A percentile compares a stretch with the other conserved stretches of the same genome.
phyloP scores from a whole-genome alignment of 2,113 vertebrate genomes.

The Alexandromys fortis region DNA sequence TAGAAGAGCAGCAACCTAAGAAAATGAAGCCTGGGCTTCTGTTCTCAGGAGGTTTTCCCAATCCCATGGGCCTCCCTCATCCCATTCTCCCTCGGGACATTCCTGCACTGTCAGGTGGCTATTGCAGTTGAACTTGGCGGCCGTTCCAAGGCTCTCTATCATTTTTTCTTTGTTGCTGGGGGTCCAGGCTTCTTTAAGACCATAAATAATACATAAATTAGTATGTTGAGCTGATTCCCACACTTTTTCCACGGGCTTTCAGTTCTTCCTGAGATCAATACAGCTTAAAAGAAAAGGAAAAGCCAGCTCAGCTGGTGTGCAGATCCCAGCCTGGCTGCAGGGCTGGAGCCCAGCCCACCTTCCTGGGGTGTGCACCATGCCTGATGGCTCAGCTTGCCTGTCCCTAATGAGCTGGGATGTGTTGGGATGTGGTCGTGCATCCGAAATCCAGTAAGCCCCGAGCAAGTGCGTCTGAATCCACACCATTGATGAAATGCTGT shows the following conservation, averaged over 20 bases:
- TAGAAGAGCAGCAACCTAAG: background rate
- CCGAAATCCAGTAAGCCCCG: background rate
- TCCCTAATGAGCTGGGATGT: slow-evolving; percentile 72
- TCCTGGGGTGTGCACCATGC: slow-evolving; percentile 24
- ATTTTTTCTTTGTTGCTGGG: slow-evolving; percentile 1
- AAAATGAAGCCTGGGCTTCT: background rate
- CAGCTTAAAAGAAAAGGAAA: slow-evolving; percentile 75
- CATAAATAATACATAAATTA: slow-evolving; percentile 75
- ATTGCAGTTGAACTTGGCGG: background rate
- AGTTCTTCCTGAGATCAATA: slow-evolving; percentile 74
- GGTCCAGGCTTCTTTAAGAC: slow-evolving; percentile 40
- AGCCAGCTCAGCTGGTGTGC: slow-evolving; percentile 62
- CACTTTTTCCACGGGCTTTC: slow-evolving; percentile 49
- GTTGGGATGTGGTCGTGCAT: slow-evolving; percentile 59
- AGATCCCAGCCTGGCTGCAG: background rate
- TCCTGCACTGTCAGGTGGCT: background rate
- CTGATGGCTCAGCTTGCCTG: slow-evolving; percentile 56
- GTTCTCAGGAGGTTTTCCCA: background rate
- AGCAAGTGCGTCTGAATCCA: slow-evolving; percentile 8
- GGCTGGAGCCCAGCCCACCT: background rate
- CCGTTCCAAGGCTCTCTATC: background rate
- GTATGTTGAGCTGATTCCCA: slow-evolving; percentile 69
- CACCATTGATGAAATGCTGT: background rate
- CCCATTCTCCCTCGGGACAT: background rate
- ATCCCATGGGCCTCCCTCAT: rapidly evolving